Base-by-base conservation (phyloP, 2,113 vertebrate species). In the Cyprinodon tularosa region DNA sequence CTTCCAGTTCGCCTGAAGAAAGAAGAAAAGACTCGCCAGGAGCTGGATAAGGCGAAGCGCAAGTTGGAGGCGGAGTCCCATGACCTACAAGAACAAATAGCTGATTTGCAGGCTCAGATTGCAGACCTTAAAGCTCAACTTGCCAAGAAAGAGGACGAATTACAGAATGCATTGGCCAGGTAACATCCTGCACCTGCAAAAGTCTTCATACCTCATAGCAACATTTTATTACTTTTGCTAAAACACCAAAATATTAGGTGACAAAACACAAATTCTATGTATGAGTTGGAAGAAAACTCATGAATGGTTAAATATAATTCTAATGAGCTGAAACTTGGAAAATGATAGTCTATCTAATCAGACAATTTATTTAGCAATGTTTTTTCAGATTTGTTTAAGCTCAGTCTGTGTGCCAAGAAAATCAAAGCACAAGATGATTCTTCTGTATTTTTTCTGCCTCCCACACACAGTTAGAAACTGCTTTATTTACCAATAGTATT, bases 21-120 rank as follows among this genome's bases (percentile, higher is more conserved):
- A 76, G 98, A 99, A 81, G 98, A 99, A 86, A 99, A 99, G 84
- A 76, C 90, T 86, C 94, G 96, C 20, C 98, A 99, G 89, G 97
- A 99, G 90, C 89, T 98, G 86, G 98, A 99, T 76, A 99, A 99
- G 82, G 88, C 91, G 0, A 99, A 99, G 89, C 92, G 97, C 70
- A 99, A 99, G 88, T 71, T 99, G 90, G 97, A 99, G n/a, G 96
- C 96, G 0, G 97, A 99, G 1, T 92, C 86, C 0, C 94, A 94
- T 0, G 97, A 98, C 86, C 90, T 96, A 1, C 96, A 98, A 0
- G 97, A 99, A 83, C 97, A 98, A 91, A 94, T 98, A 0, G 96
- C 96, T 0, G 97, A 98, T 74, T 94, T 97, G 38, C 97, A 95
- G 90, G 95, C 96, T 0, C 97, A 98, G 89, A 96, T 98, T 0